phyloP scores from a whole-genome alignment of 2,797 vertebrate genomes.

The Ambastaia sidthimunki region DNA sequence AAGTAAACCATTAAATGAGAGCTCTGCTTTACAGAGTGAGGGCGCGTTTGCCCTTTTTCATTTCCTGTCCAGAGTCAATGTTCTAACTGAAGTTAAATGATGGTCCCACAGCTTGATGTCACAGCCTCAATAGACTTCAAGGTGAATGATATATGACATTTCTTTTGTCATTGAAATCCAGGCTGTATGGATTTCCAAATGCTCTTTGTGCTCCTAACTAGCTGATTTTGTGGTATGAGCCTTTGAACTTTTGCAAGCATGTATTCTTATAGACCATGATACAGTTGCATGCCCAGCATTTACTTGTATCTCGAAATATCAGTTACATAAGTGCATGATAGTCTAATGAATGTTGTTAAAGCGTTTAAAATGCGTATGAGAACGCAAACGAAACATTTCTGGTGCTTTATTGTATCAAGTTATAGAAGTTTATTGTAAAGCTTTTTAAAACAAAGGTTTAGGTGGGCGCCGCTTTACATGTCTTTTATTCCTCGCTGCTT shows the following conservation, averaged over 20 bases:
- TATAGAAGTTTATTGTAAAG: conserved; percentile 3
- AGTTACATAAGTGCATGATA: no score
- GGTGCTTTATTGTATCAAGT: background rate
- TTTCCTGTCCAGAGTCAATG: conserved; percentile 33
- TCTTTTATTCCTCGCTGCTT: conserved; percentile 31
- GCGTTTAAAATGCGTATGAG: no score
- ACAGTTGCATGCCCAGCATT: background rate
- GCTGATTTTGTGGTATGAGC: conserved; percentile 8
- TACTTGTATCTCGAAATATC: background rate
- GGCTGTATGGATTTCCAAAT: conserved; percentile 37
- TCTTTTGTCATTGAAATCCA: conserved; percentile 61
- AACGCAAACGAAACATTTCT: no score
- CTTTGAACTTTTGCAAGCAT: conserved; percentile 39
- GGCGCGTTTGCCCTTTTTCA: conserved; percentile 33
- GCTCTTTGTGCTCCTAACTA: conserved; percentile 36
- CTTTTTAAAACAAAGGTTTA: conserved; percentile 4
- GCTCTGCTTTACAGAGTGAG: conserved; percentile 53
- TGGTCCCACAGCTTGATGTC: conserved; percentile 50
- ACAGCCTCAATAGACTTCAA: conserved; percentile 43
- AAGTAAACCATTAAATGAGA: conserved; percentile 46
- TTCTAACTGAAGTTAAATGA: conserved; percentile 44
- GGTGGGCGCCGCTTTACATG: background rate
- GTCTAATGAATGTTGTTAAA: no score
- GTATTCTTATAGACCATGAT: conserved; percentile 4
- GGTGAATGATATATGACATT: conserved; percentile 64